A percentile compares a stretch with the other conserved stretches of the same genome.
phyloP scores from a whole-genome alignment of 2,113 vertebrate species.

The Leucopsar rothschildi region DNA sequence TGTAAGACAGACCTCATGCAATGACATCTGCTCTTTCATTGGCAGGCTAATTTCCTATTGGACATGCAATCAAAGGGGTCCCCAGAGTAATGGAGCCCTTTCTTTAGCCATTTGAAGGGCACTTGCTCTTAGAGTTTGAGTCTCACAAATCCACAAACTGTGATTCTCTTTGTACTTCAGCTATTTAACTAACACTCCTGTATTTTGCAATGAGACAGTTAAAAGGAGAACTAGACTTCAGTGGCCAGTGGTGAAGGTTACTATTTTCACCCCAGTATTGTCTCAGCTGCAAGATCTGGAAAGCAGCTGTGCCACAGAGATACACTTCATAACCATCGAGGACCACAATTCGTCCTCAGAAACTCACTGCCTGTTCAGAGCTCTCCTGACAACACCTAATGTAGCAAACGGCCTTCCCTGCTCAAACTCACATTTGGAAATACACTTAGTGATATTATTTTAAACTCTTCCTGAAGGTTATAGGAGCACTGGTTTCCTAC shows the following conservation, averaged over 20 bases:
- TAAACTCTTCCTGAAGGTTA: constrained; percentile 41
- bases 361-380: background rate
- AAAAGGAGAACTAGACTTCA: background rate
- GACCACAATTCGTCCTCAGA: background rate
- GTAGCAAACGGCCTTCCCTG: background rate
- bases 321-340: background rate
- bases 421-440: constrained; percentile 29
- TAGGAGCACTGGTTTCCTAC: background rate
- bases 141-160: background rate
- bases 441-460: constrained; percentile 27
- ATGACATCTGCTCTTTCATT: background rate
- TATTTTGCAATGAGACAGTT: background rate
- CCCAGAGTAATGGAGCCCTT: background rate
- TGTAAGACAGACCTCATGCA: background rate
- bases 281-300: background rate
- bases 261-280: background rate
- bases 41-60: background rate
- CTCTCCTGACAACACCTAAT: background rate
- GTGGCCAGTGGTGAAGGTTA: background rate
- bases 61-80: background rate
- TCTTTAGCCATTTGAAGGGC: background rate
- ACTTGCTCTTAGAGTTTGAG: background rate
- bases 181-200: background rate
- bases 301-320: background rate
- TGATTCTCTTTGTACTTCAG: background rate